Conservation (phyloP, 2,113 vertebrate genomes). For the Sturnus vulgaris region DNA sequence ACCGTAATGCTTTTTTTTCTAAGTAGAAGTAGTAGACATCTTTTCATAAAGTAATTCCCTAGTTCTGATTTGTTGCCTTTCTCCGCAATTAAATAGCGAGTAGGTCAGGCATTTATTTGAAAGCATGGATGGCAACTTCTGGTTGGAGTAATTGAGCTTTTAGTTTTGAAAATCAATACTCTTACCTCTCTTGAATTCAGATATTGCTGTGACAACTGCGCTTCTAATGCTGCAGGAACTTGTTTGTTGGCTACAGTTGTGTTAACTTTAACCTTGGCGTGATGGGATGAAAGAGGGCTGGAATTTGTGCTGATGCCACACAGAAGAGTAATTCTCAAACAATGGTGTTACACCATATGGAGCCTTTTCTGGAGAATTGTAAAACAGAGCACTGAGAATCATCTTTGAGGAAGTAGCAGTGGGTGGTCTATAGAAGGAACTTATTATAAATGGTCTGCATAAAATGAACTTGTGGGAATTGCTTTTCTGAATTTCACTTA, state of each 20-base stretch:
- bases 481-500: background rate
- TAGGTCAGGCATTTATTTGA: background rate
- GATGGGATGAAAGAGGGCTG: background rate
- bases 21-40: background rate
- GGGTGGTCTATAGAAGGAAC: constrained; percentile 38
- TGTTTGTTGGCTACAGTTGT: background rate
- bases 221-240: background rate
- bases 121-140: background rate
- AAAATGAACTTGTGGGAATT: background rate
- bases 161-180: background rate
- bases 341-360: background rate
- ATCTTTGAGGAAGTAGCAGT: constrained; percentile 34
- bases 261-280: background rate
- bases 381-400: background rate
- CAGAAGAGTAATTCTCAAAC: background rate
- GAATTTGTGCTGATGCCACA: background rate
- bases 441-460: background rate
- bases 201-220: background rate
- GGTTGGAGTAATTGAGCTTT: background rate
- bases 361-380: background rate
- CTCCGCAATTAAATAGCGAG: background rate
- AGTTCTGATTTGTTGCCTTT: background rate
- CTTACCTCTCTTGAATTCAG: background rate
- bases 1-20: background rate
- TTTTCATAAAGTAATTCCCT: background rate